Evolutionary conservation across 2,113 vertebrate species (phyloP), one percentile per base, ranked within the genome.

Genomic region (Eclectus roratus): DNA sequence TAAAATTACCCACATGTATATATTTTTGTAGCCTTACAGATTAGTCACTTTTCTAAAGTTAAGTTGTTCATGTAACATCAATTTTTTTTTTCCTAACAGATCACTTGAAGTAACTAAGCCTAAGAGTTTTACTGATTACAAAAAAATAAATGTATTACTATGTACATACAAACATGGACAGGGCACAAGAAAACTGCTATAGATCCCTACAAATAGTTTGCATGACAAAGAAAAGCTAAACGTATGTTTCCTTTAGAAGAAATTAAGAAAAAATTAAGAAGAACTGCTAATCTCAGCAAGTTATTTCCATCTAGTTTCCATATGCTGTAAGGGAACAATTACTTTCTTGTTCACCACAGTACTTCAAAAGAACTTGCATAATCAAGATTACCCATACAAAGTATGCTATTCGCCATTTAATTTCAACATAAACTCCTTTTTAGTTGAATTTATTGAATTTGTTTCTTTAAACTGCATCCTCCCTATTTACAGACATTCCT

Each of bases 151-250:
- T 0, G 4, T 72, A 61, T 10, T 43, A 16, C 25, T 46, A 68
- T 19, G 50, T 37, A 58, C 13, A 60, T 18, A 33, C 2, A 83
- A 41, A 73, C 4, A n/a, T 5, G 6, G 23, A 46, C 27, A 56
- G 9, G 1, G 4, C 24, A 56, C 4, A 68, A 43, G 11, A 89
- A 63, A 88, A 50, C 13, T 37, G 24, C 14, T 68, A 41, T 1
- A 55, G 5, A 37, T 21, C 8, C 24, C 37, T 49, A 58, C 0
- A 0, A 17, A 37, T 8, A 16, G 6, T 29, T 65, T 7, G 28
- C 3, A 17, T 6, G 20, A 35, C 3, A 7, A 77, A 81, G 23
- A 63, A 76, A 88, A 82, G 17, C 5, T 7, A 79, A 39, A 69
- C 9, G 11, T 37, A 50, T 7, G 7, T 44, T 85, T 37, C 20